Conservation (phyloP, 2,888 invertebrate genomes). For the Rutpela maculata region DNA sequence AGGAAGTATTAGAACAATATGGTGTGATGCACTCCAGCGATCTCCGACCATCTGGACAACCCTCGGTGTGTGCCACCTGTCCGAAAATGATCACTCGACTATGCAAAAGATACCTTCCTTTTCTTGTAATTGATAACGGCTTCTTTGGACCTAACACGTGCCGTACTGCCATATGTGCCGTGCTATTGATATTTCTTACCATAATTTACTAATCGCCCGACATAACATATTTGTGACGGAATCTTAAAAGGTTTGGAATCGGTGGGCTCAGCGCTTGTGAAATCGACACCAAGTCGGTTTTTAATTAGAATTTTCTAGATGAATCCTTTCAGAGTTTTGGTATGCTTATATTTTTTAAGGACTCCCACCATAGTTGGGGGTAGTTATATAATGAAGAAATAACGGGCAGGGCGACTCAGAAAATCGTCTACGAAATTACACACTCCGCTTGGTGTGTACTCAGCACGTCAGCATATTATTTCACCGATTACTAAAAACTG, state of each 20-base stretch:
- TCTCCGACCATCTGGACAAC: conserved; percentile 45
- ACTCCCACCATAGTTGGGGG: not conserved
- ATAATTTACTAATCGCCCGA: conserved; percentile 39
- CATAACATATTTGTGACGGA: not conserved
- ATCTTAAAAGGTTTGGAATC: not conserved
- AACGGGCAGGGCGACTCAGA: too few relatives aligned
- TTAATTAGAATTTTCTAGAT: not conserved
- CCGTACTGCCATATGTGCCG: conserved; percentile 33
- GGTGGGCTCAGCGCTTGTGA: not conserved
- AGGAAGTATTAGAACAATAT: conserved; percentile 45
- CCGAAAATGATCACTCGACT: conserved; percentile 49
- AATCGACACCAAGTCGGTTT: not conserved
- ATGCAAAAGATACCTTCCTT: conserved; percentile 46
- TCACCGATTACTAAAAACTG: too few relatives aligned
- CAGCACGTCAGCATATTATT: too few relatives aligned
- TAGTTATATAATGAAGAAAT: not conserved
- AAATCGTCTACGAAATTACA: too few relatives aligned
- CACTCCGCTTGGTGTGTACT: too few relatives aligned
- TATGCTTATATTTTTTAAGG: not conserved
- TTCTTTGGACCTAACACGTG: conserved; percentile 49
- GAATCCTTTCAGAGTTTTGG: not conserved
- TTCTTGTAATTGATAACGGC: conserved; percentile 49
- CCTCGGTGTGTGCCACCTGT: conserved; percentile 52
- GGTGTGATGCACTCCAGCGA: conserved; percentile 43
- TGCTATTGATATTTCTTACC: conserved; percentile 34